Evolutionary conservation across 2,113 vertebrate species (phyloP).

Genomic region (Elaphurus davidianus): DNA sequence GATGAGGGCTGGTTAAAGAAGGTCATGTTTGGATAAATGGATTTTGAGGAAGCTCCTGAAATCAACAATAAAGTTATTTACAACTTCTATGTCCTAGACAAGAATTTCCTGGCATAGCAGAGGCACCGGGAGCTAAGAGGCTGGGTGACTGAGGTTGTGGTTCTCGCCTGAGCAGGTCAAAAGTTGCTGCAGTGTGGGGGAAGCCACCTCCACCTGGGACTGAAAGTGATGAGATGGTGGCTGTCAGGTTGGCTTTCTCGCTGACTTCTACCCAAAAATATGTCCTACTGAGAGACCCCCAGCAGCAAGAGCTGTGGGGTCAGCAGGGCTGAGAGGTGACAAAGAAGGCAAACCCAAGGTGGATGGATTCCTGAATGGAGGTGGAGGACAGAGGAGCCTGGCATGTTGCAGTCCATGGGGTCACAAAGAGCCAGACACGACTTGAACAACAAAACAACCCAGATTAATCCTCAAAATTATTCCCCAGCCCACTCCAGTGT

Average conservation of each 20-base stretch:
- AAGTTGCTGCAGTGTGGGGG: not conserved
- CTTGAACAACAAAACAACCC: not conserved
- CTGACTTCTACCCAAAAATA: not conserved
- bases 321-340: not conserved
- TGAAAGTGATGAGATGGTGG: not conserved
- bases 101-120: not conserved
- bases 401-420: not conserved
- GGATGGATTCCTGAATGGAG: not conserved
- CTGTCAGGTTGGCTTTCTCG: not conserved
- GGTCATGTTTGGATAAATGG: not conserved
- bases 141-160: not conserved
- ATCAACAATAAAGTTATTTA: not conserved
- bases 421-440: not conserved
- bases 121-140: not conserved
- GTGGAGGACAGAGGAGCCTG: not conserved
- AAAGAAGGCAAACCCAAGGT: not conserved
- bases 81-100: not conserved
- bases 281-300: not conserved
- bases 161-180: not conserved
- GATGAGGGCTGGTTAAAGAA: not conserved
- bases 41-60: constrained; percentile 33
- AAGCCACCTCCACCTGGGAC: not conserved
- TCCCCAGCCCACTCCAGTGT: not conserved
- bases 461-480: not conserved
- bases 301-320: not conserved